Percentiles rank a stretch among this genome's conserved stretches.
Evolutionary conservation across 1,140 invertebrate species (phyloP).

Genomic region (Andrena cerasifolii): DNA sequence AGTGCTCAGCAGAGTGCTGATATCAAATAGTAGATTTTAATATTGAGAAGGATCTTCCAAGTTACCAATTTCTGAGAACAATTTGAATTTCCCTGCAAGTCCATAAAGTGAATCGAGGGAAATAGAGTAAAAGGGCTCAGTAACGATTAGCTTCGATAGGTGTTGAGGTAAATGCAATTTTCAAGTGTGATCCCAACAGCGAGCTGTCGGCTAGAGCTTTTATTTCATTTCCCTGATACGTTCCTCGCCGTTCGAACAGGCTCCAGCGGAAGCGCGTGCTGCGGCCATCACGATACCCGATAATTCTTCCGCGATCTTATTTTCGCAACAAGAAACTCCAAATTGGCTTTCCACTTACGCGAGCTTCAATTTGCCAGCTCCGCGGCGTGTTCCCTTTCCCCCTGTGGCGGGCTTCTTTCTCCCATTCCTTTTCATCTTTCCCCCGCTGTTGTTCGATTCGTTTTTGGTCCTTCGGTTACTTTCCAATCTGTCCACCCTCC

Average conservation of each 20-base stretch:
- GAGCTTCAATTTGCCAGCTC: conserved; percentile 57
- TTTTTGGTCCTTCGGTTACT: conserved; percentile 55
- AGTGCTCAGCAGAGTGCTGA: no score
- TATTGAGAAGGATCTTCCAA: no score
- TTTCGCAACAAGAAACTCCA: conserved; percentile 61
- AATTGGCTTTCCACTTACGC: conserved; percentile 67
- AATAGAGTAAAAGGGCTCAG: no score
- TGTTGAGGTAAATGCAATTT: not conserved
- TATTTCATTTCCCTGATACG: conserved; percentile 28
- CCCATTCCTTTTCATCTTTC: conserved; percentile 42
- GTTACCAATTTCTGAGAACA: no score
- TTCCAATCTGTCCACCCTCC: conserved; percentile 54
- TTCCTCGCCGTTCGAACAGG: not conserved
- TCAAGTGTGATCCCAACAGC: not conserved
- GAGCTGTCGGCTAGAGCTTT: not conserved
- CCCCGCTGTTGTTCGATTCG: conserved; percentile 36
- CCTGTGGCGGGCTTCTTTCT: not conserved
- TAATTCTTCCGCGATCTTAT: conserved; percentile 65
- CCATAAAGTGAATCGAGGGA: no score
- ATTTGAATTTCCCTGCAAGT: no score
- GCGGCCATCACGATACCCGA: conserved; percentile 50
- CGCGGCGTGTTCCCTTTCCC: conserved; percentile 1
- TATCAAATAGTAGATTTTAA: no score
- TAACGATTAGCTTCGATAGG: not conserved
- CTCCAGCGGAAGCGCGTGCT: conserved; percentile 20